Base-by-base conservation (phyloP, 2,113 vertebrate species). In the Osmerus mordax region DNA sequence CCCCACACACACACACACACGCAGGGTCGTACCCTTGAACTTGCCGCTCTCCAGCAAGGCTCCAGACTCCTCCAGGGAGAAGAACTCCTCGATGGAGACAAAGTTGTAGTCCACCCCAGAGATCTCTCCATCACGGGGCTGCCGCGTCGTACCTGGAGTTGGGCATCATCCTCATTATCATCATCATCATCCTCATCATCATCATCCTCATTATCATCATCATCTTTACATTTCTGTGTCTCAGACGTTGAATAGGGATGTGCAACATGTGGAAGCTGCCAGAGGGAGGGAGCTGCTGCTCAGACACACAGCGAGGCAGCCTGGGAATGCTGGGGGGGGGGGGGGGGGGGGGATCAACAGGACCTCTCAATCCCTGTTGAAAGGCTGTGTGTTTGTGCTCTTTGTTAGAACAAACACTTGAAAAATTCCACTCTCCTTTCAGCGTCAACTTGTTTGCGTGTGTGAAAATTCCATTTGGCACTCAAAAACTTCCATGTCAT, bases 71-170 rank as follows among this genome's bases (percentile, higher is more conserved):
- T 92, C 91, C 79, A 92, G 71, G 55, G 90, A 89, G 77, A 91
- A 91, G 68, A 92, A 92, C 75, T 92, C 91, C 73, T 91, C 85
- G 14, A 92, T 85, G 51, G 89, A 89, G 25, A 92, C 89, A 60
- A 92, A 92, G 87, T 92, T 92, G 80, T 92, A 92, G 77, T 92
- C 91, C 13, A 91, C 89, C 9, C 91, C 91, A 4, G 89, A 75
- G 65, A 92, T 87, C 85, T 92, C 90, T 0, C 89, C 89, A 2
- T 91, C 91, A 8, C 91, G 82, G 5, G 90, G 89, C 75, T 85
- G 88, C 70, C 91, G 68, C 67, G 91, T 92, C 0, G 88, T 92
- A 86, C 91, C 90, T 93, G 62, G 68, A 29, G 23, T 32, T 67
- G 76, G 23, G 61, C 12, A 71, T 59, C 28, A 53, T 63, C 18